A percentile compares a stretch with the other conserved stretches of the same genome.
These are phyloP conservation scores for Tragelaphus eurycerus DNA, from an alignment of 2,797 vertebrate species.

Conservation along the genomic window DNA sequence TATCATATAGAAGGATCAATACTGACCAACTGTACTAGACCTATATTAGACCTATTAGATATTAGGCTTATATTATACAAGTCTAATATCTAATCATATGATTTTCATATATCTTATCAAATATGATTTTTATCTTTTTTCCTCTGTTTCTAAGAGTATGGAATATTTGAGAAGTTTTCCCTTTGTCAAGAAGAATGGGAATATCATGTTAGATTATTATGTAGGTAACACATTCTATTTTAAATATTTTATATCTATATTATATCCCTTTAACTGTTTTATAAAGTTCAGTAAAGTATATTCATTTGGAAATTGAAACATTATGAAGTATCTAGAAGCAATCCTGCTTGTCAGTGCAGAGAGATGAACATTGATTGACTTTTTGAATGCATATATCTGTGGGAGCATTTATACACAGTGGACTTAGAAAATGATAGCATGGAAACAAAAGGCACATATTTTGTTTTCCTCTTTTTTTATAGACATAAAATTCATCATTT, in stretches of 20 bases:
- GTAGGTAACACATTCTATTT: neutral
- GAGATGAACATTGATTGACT: neutral
- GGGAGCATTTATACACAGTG: neutral
- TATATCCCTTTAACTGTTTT: neutral
- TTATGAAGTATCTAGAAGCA: neutral
- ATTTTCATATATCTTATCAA: neutral
- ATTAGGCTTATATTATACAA: neutral
- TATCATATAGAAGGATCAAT: neutral
- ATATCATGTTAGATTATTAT: neutral
- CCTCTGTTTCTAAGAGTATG: neutral
- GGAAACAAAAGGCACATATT: neutral
- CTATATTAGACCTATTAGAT: neutral
- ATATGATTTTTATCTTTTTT: neutral
- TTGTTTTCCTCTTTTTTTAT: neutral
- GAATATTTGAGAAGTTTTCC: neutral
- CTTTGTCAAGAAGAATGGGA: neutral
- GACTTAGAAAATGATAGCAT: neutral
- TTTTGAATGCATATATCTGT: neutral
- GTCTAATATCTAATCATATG: neutral
- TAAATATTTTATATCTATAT: neutral
- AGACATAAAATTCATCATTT: neutral
- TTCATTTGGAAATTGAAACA: neutral
- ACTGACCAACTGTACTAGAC: neutral
- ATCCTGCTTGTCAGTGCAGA: neutral
- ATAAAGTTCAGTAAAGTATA: neutral